Percentiles rank a stretch among this genome's conserved stretches.
These are phyloP conservation scores for Proterorhinus semilunaris DNA, from an alignment of 2,113 vertebrate genomes.

Conservation along the genomic window DNA sequence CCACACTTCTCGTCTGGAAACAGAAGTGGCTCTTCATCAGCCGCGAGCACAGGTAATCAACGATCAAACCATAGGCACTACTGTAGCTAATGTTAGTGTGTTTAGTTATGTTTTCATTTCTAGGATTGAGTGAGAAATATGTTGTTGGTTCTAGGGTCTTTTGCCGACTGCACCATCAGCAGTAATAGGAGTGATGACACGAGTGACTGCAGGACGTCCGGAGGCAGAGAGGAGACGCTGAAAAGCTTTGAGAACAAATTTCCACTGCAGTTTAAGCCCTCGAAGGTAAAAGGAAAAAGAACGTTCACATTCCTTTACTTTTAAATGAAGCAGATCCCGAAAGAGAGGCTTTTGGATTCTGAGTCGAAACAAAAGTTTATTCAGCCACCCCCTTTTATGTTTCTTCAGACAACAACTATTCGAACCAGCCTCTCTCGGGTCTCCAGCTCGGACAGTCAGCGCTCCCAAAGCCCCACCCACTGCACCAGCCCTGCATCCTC, in stretches of 20 bases:
- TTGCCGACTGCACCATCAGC: constrained; percentile 84
- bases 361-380: no score
- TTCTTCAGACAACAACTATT: constrained; percentile 79
- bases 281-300: constrained; percentile 60
- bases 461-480: constrained; percentile 77
- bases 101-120: no score
- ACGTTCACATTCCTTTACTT: no score
- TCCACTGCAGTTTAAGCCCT: constrained; percentile 81
- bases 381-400: not conserved
- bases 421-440: constrained; percentile 81
- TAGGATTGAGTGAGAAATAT: no score
- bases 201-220: constrained; percentile 79
- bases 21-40: constrained; percentile 86
- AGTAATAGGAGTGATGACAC: constrained; percentile 89
- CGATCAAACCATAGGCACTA: not conserved
- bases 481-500: constrained; percentile 84
- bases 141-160: constrained; percentile 77
- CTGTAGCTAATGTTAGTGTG: not conserved
- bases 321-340: no score
- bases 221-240: constrained; percentile 90
- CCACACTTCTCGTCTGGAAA: constrained; percentile 90
- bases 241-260: constrained; percentile 86
- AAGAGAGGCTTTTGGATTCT: no score
- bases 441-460: constrained; percentile 86
- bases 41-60: constrained; percentile 87